These are phyloP conservation scores for Bimastos eiseni DNA, from an alignment of 2,888 invertebrate genomes.

Conservation along the genomic window DNA sequence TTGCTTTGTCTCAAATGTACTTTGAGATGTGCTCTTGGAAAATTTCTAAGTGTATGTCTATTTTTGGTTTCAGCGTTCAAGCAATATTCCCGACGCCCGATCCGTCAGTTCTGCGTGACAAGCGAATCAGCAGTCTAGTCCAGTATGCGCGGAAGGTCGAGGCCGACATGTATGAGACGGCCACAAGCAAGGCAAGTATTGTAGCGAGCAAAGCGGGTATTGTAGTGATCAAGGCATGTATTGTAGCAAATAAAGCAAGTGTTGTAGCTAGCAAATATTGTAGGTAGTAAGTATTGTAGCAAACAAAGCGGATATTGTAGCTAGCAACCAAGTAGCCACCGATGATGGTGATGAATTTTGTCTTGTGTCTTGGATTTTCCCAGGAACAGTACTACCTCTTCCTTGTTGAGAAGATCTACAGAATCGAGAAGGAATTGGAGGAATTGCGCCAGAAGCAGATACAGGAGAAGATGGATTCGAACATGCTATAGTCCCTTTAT, in stretches of 20 bases:
- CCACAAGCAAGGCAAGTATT: slow-evolving; percentile 76
- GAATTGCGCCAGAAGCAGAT: slow-evolving; percentile 62
- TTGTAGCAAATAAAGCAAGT: too few species aligned
- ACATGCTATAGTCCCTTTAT: too few species aligned
- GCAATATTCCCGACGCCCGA: slow-evolving; percentile 98
- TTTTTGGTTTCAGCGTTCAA: slow-evolving; percentile 74
- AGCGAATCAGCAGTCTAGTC: slow-evolving; percentile 94
- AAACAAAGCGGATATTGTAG: too few species aligned
- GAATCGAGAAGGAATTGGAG: slow-evolving; percentile 95
- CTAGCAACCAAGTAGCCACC: too few species aligned
- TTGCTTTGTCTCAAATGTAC: too few species aligned
- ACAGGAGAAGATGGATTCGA: too few species aligned
- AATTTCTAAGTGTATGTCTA: too few species aligned
- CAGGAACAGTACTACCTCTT: slow-evolving; percentile 95
- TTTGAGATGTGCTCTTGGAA: too few species aligned
- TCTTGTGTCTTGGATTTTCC: slow-evolving; percentile 42
- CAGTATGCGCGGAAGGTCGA: slow-evolving; percentile 98
- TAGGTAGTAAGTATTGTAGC: slow-evolving; percentile 28
- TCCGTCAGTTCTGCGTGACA: slow-evolving; percentile 92
- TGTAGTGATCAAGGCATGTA: too few species aligned
- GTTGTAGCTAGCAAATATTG: too few species aligned
- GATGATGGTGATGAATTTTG: not conserved
- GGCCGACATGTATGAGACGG: slow-evolving; percentile 99
- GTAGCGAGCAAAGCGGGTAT: too few species aligned
- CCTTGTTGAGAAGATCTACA: slow-evolving; percentile 97